Conservation (phyloP, 2,797 vertebrate species). For the Betta splendens region DNA sequence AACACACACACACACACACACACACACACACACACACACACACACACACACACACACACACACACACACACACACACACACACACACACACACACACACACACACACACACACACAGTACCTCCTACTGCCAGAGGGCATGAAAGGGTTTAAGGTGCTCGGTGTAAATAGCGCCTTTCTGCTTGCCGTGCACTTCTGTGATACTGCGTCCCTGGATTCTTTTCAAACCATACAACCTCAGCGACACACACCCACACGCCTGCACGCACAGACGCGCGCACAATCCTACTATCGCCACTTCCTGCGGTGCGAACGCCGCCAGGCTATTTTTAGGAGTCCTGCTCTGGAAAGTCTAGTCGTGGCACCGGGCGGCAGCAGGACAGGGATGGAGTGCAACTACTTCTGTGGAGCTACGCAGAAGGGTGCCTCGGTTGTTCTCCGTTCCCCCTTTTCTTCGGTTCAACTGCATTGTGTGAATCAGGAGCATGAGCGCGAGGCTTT, state of each 20-base stretch:
- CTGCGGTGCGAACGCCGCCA: conserved; percentile 65
- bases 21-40: too few relatives aligned
- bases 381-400: conserved; percentile 37
- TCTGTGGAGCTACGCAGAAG: conserved; percentile 35
- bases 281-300: conserved; percentile 78
- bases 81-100: too few relatives aligned
- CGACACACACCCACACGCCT: conserved; percentile 35
- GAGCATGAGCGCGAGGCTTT: conserved; percentile 5
- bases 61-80: too few relatives aligned
- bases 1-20: too few relatives aligned
- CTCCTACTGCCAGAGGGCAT: conserved; percentile 21
- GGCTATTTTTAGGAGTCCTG: conserved; percentile 73
- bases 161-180: conserved; percentile 53
- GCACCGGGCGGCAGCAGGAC: conserved; percentile 54
- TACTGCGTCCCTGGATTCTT: conserved; percentile 60
- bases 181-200: conserved; percentile 49
- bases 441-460: conserved; percentile 24
- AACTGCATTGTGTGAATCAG: conserved; percentile 5
- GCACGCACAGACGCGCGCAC: conserved; percentile 48
- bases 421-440: conserved; percentile 12
- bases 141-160: conserved; percentile 33
- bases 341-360: conserved; percentile 69
- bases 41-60: too few relatives aligned
- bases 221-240: conserved; percentile 63
- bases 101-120: conserved; percentile 35